Conservation (phyloP, 1,140 invertebrate species). For the Leptopilina clavipes region DNA sequence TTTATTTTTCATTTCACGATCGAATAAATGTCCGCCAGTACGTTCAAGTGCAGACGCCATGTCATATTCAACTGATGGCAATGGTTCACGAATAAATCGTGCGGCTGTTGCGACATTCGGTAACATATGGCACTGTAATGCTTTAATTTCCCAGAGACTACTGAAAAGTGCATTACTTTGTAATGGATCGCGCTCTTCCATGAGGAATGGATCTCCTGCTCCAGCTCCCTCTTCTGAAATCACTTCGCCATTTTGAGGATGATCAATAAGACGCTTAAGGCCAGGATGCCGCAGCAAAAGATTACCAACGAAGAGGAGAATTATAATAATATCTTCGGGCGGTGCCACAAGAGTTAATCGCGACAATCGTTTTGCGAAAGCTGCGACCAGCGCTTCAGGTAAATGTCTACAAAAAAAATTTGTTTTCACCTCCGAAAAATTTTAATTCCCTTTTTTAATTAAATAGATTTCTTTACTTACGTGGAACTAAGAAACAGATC, state of each 20-base stretch:
- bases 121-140: constrained; percentile 84
- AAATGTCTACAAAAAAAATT: constrained; percentile 82
- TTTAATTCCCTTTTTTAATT: too few relatives aligned
- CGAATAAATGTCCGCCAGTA: constrained; percentile 78
- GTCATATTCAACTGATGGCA: constrained; percentile 82
- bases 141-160: constrained; percentile 93
- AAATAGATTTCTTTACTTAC: too few relatives aligned
- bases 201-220: constrained; percentile 85
- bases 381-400: constrained; percentile 92
- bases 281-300: constrained; percentile 90
- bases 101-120: constrained; percentile 82
- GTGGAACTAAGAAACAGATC: constrained; percentile 95
- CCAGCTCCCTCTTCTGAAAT: constrained; percentile 52
- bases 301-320: constrained; percentile 91
- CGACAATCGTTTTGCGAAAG: constrained; percentile 92
- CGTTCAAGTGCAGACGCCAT: constrained; percentile 78
- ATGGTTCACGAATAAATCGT: constrained; percentile 80
- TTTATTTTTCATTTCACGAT: constrained; percentile 79
- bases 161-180: constrained; percentile 88
- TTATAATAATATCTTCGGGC: constrained; percentile 84
- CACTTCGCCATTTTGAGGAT: constrained; percentile 71
- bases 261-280: constrained; percentile 85
- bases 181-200: constrained; percentile 86
- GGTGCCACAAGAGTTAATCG: constrained; percentile 88
- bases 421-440: too few relatives aligned